Percentiles rank a stretch among this genome's conserved stretches.
phyloP scores from a whole-genome alignment of 2,797 vertebrate genomes.

The Furcifer pardalis region DNA sequence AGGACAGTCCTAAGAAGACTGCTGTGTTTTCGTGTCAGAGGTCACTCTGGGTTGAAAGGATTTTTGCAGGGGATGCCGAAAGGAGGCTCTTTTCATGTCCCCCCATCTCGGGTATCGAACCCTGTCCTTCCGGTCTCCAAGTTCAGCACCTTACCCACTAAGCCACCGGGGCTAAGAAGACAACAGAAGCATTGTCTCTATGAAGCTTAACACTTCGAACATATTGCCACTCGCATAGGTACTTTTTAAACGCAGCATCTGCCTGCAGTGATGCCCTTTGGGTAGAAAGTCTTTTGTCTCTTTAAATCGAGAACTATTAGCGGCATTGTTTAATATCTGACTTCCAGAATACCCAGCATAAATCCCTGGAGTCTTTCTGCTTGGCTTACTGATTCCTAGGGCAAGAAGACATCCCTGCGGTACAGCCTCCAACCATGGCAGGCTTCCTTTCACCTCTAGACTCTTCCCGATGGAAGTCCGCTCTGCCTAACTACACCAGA shows the following conservation, averaged over 20 bases:
- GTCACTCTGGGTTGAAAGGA: too few relatives aligned
- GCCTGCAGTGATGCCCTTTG: conserved; percentile 9
- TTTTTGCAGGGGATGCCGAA: too few relatives aligned
- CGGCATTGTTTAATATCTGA: neutral
- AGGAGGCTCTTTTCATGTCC: too few relatives aligned
- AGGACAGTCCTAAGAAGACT: neutral
- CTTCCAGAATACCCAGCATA: neutral
- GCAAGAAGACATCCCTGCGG: neutral
- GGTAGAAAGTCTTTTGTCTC: conserved; percentile 17
- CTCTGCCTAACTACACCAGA: neutral
- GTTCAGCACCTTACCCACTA: too few relatives aligned
- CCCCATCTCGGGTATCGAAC: too few relatives aligned
- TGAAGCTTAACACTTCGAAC: neutral
- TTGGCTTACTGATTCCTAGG: conserved; percentile 9
- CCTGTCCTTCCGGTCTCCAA: too few relatives aligned
- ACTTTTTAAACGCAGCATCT: neutral
- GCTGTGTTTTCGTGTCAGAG: too few relatives aligned
- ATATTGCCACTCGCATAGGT: conserved; percentile 25
- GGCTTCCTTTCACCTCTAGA: neutral
- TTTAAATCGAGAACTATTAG: neutral
- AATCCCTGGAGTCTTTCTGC: neutral
- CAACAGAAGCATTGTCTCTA: neutral
- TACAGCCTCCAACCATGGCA: neutral
- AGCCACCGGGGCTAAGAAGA: too few relatives aligned
- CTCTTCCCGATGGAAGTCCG: neutral